Evolutionary conservation across 1,140 invertebrate genomes (phyloP), one percentile per base, ranked within the genome.

Genomic region (Heliconius melpomene): DNA sequence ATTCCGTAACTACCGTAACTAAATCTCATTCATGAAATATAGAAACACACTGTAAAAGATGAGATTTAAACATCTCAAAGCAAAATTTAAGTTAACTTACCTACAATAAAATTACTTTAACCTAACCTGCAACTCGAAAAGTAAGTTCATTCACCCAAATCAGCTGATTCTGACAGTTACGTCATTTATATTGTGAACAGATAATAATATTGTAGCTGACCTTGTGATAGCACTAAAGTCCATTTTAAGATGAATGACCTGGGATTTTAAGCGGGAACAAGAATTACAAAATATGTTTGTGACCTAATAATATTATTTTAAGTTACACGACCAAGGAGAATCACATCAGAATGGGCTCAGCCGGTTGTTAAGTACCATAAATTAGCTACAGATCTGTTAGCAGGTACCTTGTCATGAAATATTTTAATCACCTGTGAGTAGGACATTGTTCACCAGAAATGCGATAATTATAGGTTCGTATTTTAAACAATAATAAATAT

Each of bases 131-230:
- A 72, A 54, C 46, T 36, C n/a, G 26, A 23, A 26, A 29, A 9
- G 2, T 38, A 18, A 78, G 76, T 78, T 79, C 78, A 74, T 29
- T 79, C 78, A 74, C 78, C 72, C 18, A 7, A 74, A 66, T 13
- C 78, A 74, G 78, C 57, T 79, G 78, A 66, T n/a, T 46, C 66
- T 79, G 78, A 79, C 78, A 78, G 72, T 16, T 72, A 78, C 76
- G 70, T 54, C 50, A 77, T 72, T 38, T 16, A 77, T 66, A 26
- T 13, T 66, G 11, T 26, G 7, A 60, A 66, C 23, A 66, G 11
- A 66, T 13, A 66, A 66, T 57, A n/a, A 57, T 57, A 66, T 66
- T 66, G 23, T 8, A 66, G 29, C 57, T 66, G 57, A 66, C 57
- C 60, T 66, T 66, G 60, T 11, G 60, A 26, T 66, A 16, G 23